Evolutionary conservation across 2,888 invertebrate species (phyloP), one percentile per base, ranked within the genome.

Genomic region (Mimumesa dahlbomi): DNA sequence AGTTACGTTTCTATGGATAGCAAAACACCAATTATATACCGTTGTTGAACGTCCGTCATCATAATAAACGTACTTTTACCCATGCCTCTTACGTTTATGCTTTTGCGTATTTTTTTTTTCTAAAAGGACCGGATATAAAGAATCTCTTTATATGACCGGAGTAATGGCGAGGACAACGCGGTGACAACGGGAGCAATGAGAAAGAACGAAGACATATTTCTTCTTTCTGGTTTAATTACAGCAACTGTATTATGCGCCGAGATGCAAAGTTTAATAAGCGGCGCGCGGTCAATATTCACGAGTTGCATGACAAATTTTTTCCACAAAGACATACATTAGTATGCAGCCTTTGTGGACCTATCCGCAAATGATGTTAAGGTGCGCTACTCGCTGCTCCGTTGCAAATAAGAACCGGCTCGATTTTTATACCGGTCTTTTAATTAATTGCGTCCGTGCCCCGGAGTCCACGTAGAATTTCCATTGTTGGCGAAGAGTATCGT

Each of bases 361-460:
- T 38, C 49, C 38, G 59, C 64, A 61, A 81, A 75, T 57, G 71
- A 71, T 68, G 45, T 50, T 7, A 22, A 14, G 46, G 34, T 21
- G 5, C 49, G 18, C 34, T 42, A 31, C 18, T 16, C 52, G 38
- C 36, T 38, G 43, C 58, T 31, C 45, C 34, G 52, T 64, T 19
- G 67, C 54, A 61, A 71, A 79, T 64, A 65, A 73, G 59, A 70
- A 31, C 40, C 62, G 59, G 48, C 49, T 64, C 42, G 53, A 70
- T 63, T 70, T 79, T 80, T 79, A 40, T 34, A 50, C 48, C 42
- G 49, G 22, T 48, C 61, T 48, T 62, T 53, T 62, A 81, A 80
- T 80, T 78, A 81, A 80, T 80, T 59, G 69, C 76, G 52, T 40
- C 49, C 31, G 52, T 46, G 52, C 43, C 46, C 34, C 61, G 43